Percentiles rank a stretch among this genome's conserved stretches.
phyloP scores from a whole-genome alignment of 2,113 vertebrate genomes.

The Cyprinodon brontotheroides region DNA sequence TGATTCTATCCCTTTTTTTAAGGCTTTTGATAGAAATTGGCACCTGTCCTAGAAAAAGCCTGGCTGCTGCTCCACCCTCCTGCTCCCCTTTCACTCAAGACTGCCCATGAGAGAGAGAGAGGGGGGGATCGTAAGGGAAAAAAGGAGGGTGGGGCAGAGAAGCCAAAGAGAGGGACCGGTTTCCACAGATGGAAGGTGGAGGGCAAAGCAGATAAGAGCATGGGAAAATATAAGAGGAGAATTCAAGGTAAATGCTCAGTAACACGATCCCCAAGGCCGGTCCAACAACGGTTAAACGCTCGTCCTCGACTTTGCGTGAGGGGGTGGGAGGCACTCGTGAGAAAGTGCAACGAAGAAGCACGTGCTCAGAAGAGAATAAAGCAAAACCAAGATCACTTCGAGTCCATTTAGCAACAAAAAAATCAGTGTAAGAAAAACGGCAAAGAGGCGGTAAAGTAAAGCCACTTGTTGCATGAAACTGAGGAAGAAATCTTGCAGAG shows the following conservation, averaged over 20 bases:
- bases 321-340: conserved; percentile 8
- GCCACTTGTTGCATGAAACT: conserved; percentile 75
- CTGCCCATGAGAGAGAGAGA: conserved; percentile 65
- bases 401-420: conserved; percentile 33
- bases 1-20: conserved; percentile 79
- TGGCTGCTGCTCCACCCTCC: conserved; percentile 80
- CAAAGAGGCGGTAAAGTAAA: conserved; percentile 50
- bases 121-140: conserved; percentile 27
- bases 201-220: conserved; percentile 54
- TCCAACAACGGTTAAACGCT: conserved; percentile 32
- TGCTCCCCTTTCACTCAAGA: conserved; percentile 80
- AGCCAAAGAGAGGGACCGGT: conserved; percentile 63
- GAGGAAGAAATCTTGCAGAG: conserved; percentile 60
- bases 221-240: conserved; percentile 45
- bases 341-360: conserved; percentile 34
- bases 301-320: conserved; percentile 35
- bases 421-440: conserved; percentile 7
- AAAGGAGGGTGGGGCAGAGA: conserved; percentile 68
- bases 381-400: conserved; percentile 18
- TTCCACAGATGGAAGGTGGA: conserved; percentile 55
- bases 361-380: conserved; percentile 27
- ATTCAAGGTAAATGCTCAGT: conserved; percentile 49
- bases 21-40: conserved; percentile 91
- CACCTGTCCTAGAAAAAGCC: conserved; percentile 91
- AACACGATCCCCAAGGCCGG: conserved; percentile 9